These are phyloP conservation scores for Myrmophylax atrothorax DNA, from an alignment of 2,113 vertebrate genomes.

Conservation along the genomic window DNA sequence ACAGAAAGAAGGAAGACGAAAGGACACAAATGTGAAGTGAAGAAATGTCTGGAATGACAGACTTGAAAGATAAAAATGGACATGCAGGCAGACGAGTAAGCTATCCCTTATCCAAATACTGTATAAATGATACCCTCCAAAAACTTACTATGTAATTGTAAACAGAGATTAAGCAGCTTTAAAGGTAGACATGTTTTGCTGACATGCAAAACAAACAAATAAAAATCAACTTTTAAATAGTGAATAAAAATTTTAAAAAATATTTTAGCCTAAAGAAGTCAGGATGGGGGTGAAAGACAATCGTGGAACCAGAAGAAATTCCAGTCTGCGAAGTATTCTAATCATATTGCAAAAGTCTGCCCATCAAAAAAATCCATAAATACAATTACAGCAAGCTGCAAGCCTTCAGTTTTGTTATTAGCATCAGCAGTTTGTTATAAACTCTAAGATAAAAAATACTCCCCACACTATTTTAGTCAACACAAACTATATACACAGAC, in stretches of 20 bases:
- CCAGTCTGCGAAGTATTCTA: background rate
- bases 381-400: background rate
- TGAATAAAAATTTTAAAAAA: background rate
- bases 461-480: background rate
- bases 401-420: background rate
- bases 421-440: background rate
- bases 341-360: background rate
- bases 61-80: slow-evolving; percentile 63
- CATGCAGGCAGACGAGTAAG: slow-evolving; percentile 46
- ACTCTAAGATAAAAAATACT: background rate
- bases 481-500: background rate
- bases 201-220: background rate
- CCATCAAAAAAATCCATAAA: background rate
- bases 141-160: background rate
- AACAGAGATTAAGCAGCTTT: background rate
- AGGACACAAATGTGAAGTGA: slow-evolving; percentile 76
- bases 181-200: background rate
- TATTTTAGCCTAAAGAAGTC: background rate
- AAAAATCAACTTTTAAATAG: background rate
- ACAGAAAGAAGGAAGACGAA: slow-evolving; percentile 75
- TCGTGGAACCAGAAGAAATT: background rate
- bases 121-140: background rate
- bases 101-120: background rate
- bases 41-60: slow-evolving; percentile 72
- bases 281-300: background rate